Evolutionary conservation across 2,797 vertebrate genomes (phyloP), one percentile per base, ranked within the genome.

Genomic region (Mus caroli): DNA sequence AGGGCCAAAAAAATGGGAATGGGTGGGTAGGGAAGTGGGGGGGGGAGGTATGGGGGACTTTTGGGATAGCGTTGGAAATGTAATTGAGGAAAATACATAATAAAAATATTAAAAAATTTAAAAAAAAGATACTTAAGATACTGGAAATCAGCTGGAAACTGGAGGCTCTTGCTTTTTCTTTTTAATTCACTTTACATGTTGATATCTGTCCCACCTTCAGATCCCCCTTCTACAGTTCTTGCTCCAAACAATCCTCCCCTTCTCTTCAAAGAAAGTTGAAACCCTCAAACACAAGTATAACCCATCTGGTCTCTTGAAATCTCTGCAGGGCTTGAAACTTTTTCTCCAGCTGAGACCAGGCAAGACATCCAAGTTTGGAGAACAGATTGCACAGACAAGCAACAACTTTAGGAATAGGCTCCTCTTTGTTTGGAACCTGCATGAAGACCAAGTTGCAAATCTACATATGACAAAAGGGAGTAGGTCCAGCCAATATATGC

Each of bases 221-320:
- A 20, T 71, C 7, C 8, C 7, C n/a, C n/a, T 71, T 71, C n/a
- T 1, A 37, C 3, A 71, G n/a, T 71, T 10, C 69, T 20, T 17
- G 7, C 17, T 8, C 6, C 7, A n/a, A 71, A 20, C 69, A 1
- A 8, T 71, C 3, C n/a, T 37, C 6, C 34, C 17, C 2, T 34
- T 34, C 64, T 15, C 7, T 3, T 37, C 8, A 1, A 8, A 71
- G 69, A 71, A 19, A 71, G n/a, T 37, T 8, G n/a, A 34, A 67
- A 34, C 31, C 17, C 69, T 3, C 17, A 8, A 20, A 3, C 7
- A 3, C 1, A 8, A 2, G 7, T 10, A n/a, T 71, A 3, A 9
- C n/a, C 17, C 8, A 37, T 8, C 69, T 37, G 19, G 13, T n/a
- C n/a, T 22, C 69, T n/a, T 37, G n/a, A 71, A 71, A 37, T 71